These are phyloP conservation scores for Megalops atlanticus DNA, from an alignment of 2,113 vertebrate species.

Conservation along the genomic window DNA sequence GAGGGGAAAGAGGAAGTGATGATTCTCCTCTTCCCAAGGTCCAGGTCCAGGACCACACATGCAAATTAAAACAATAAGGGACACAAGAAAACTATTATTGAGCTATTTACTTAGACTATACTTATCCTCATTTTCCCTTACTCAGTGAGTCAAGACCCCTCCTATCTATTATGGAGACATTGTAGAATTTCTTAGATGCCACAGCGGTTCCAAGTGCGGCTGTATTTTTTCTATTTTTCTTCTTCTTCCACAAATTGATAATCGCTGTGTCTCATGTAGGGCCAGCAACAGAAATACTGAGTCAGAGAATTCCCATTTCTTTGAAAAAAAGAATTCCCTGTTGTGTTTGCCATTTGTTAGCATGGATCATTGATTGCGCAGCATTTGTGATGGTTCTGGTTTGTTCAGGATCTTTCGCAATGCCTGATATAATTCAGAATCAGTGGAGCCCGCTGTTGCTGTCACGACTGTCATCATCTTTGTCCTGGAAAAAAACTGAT, in stretches of 20 bases:
- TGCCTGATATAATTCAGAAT: slow-evolving; percentile 25
- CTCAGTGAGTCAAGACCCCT: neutral
- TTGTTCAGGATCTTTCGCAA: slow-evolving; percentile 15
- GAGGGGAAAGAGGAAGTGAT: neutral
- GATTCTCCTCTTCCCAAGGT: neutral
- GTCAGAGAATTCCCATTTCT: slow-evolving; percentile 7
- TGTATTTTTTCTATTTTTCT: neutral
- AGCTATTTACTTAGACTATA: slow-evolving; percentile 16
- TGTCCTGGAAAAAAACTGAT: slow-evolving; percentile 40
- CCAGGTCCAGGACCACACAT: slow-evolving; percentile 25
- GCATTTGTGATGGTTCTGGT: neutral
- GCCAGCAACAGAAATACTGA: slow-evolving; percentile 1
- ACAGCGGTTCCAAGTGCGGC: neutral
- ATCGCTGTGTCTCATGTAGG: slow-evolving; percentile 8
- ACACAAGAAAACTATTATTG: slow-evolving; percentile 5
- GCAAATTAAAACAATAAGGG: slow-evolving; percentile 17
- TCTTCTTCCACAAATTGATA: slow-evolving; percentile 7
- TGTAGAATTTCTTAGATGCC: slow-evolving; percentile 5
- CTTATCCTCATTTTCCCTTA: neutral
- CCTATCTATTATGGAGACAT: slow-evolving; percentile 8
- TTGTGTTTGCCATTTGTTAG: slow-evolving; percentile 35
- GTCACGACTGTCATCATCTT: slow-evolving; percentile 44
- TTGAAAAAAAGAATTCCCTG: neutral
- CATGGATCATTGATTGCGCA: neutral
- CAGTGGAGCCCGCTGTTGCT: slow-evolving; percentile 41